These are phyloP conservation scores for Agrochola circellaris DNA, from an alignment of 2,888 invertebrate species.

Conservation along the genomic window DNA sequence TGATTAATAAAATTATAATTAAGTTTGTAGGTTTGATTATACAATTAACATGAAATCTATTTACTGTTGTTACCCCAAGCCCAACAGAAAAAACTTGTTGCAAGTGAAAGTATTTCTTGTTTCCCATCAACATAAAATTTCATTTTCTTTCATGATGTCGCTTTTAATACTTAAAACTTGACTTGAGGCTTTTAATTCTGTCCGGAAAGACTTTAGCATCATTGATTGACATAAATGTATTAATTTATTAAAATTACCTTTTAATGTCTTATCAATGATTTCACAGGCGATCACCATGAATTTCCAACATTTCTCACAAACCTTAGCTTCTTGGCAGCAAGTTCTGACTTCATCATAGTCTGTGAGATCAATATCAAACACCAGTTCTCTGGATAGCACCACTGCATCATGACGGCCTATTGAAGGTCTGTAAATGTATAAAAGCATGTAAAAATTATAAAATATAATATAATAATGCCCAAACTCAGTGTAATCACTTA, in stretches of 20 bases:
- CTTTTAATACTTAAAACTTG: not conserved
- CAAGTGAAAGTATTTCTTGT: not conserved
- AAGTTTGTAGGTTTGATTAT: not conserved
- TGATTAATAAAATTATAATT: not conserved
- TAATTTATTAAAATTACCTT: slow-evolving; percentile 88
- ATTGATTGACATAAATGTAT: not conserved
- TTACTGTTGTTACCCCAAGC: no score
- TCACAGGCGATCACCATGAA: slow-evolving; percentile 98
- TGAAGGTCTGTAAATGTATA: slow-evolving; percentile 88
- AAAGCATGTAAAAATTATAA: not conserved
- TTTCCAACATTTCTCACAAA: slow-evolving; percentile 99
- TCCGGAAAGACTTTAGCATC: not conserved
- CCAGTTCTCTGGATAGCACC: slow-evolving; percentile 95
- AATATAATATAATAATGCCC: not conserved
- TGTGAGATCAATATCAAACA: slow-evolving; percentile 99
- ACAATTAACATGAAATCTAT: not conserved
- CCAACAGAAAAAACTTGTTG: no score
- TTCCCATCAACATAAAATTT: not conserved
- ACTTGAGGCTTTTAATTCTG: not conserved
- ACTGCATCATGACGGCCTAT: slow-evolving; percentile 89
- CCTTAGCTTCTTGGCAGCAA: slow-evolving; percentile 97
- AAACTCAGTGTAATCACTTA: no score
- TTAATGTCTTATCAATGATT: slow-evolving; percentile 96
- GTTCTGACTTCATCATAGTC: slow-evolving; percentile 99
- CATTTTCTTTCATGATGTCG: no score